These are phyloP conservation scores for Pristionchus exspectatus DNA, from an alignment of 2,888 invertebrate species.

Conservation along the genomic window DNA sequence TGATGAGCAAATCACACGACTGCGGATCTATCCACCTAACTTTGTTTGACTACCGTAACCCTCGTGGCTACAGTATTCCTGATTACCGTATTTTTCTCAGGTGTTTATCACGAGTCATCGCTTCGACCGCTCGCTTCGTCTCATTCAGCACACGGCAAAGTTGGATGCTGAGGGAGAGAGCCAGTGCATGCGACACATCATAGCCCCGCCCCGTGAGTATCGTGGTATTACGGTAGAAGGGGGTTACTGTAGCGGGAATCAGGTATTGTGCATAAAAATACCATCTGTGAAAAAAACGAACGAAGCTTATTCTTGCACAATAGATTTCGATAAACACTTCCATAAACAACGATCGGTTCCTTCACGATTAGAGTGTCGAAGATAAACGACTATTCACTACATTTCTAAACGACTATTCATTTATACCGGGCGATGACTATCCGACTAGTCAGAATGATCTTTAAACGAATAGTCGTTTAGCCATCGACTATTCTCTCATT, in stretches of 20 bases:
- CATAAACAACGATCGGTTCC: no score
- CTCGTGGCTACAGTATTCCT: neutral
- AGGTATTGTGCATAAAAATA: neutral
- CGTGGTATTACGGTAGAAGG: neutral
- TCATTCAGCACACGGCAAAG: constrained; percentile 88
- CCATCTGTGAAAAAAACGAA: neutral
- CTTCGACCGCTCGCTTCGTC: constrained; percentile 90
- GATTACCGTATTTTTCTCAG: constrained; percentile 24
- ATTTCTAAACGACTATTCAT: no score
- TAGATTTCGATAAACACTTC: no score
- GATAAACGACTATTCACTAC: no score
- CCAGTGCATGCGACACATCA: constrained; percentile 87
- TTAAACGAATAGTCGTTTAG: no score
- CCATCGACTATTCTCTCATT: no score
- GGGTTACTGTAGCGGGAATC: neutral
- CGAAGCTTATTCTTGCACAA: neutral
- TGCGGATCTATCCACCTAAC: neutral
- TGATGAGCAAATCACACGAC: neutral
- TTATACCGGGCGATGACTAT: no score
- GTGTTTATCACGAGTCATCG: constrained; percentile 81
- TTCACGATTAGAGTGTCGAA: no score
- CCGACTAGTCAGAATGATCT: no score
- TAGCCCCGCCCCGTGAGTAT: constrained; percentile 72
- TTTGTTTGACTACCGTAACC: neutral
- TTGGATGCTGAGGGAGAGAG: constrained; percentile 97